Evolutionary conservation across 2,888 invertebrate genomes (phyloP), one percentile per base, ranked within the genome.

Genomic region (Sinhomidia bicolor): DNA sequence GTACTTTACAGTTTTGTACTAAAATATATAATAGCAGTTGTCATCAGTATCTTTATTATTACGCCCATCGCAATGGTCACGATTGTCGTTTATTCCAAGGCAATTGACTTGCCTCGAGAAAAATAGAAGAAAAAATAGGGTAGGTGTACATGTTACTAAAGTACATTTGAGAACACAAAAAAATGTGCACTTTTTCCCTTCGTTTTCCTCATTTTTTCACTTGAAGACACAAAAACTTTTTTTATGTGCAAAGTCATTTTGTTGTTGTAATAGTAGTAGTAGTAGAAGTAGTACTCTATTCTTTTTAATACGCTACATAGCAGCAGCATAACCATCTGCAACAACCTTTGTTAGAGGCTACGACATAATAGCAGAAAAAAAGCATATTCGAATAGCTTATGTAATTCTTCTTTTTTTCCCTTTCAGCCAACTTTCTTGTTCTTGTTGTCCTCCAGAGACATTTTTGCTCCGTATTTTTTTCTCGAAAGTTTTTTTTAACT

Each of bases 391-490:
- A 36, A 36, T 17, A 65, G n/a, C n/a, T n/a, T n/a, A n/a, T n/a
- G n/a, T n/a, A 65, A 62, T 10, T 29, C 9, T 65, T 9, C 12
- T 32, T 65, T 36, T 71, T 44, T 23, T 76, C 41, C 12, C 54
- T 20, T 29, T 51, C 54, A 51, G n/a, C n/a, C n/a, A 51, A 26
- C 54, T 76, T 76, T 71, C 5, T 26, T 54, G 10, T 17, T 32
- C 29, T 76, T 76, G 51, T 29, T 76, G 54, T 51, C 54, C 51
- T 54, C 76, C 14, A 54, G 54, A 54, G 76, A 54, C 54, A 76
- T 76, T 76, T 76, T 76, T 32, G 29, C 76, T 51, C 12, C 65
- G 6, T 65, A 32, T 51, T 76, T 76, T 76, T 76, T 54, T 51
- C 51, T 29, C 9, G 74, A 23, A 6, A 47, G n/a, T 26, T 10